These are phyloP conservation scores for Hephaestus fuliginosus DNA, from an alignment of 2,797 vertebrate species.

Conservation along the genomic window DNA sequence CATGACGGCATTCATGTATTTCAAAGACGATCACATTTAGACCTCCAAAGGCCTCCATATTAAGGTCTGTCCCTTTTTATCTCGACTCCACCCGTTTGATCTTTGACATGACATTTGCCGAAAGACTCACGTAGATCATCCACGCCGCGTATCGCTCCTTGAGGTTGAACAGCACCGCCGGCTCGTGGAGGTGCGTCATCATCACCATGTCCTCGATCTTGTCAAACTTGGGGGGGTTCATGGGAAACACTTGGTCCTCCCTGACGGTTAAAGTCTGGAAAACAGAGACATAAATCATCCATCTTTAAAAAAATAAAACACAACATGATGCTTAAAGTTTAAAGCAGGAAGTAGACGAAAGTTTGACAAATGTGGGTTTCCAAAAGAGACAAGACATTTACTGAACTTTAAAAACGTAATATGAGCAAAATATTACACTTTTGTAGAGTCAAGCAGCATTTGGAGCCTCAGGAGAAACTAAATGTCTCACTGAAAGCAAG, in stretches of 20 bases:
- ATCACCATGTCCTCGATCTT: constrained; percentile 91
- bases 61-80: not conserved
- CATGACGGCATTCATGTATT: not conserved
- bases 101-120: too few species aligned
- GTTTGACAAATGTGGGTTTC: not conserved
- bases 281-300: not conserved
- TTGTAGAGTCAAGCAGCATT: not conserved
- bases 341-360: not conserved
- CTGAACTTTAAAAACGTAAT: constrained; percentile 2
- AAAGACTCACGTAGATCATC: constrained; percentile 90
- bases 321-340: not conserved
- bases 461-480: constrained; percentile 10
- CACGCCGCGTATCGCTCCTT: constrained; percentile 91
- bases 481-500: constrained; percentile 11
- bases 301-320: not conserved
- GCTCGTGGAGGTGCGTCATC: constrained; percentile 89
- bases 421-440: not conserved
- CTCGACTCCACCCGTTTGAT: not conserved
- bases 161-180: constrained; percentile 90
- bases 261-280: constrained; percentile 79
- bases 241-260: constrained; percentile 85
- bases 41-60: too few species aligned
- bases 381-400: too few species aligned
- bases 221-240: constrained; percentile 89
- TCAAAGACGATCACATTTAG: too few species aligned